Conservation (phyloP, 2,113 vertebrate species). For the Microcebus murinus region DNA sequence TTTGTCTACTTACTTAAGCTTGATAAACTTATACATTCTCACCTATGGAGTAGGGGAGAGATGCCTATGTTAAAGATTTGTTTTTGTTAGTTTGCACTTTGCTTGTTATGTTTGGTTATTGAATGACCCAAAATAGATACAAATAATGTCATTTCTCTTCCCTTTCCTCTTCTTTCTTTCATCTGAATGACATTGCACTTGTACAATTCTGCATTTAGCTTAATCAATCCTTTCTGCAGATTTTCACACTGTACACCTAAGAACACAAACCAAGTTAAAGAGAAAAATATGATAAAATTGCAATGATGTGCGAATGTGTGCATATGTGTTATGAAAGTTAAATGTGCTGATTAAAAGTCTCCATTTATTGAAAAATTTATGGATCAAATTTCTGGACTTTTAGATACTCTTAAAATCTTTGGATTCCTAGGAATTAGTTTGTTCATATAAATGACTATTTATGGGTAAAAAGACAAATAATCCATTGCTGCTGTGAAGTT, state of each 20-base stretch:
- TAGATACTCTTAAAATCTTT: not conserved
- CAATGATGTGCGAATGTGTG: not conserved
- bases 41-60: not conserved
- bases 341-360: not conserved
- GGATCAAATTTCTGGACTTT: not conserved
- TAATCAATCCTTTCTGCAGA: not conserved
- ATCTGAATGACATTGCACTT: not conserved
- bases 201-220: not conserved
- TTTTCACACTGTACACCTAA: not conserved
- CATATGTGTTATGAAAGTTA: not conserved
- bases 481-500: not conserved
- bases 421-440: not conserved
- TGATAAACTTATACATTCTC: not conserved
- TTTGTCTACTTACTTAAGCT: not conserved
- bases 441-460: not conserved
- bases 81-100: not conserved
- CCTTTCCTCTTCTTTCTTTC: not conserved
- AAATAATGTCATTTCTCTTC: not conserved
- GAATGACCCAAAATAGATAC: not conserved
- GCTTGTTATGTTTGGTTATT: not conserved
- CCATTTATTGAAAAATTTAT: not conserved
- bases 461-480: not conserved
- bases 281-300: not conserved
- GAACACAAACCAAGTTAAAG: not conserved
- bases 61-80: not conserved